A percentile compares a stretch with the other conserved stretches of the same genome.
Evolutionary conservation across 2,888 invertebrate species (phyloP).

Genomic region (Caenorhabditis panamensis): DNA sequence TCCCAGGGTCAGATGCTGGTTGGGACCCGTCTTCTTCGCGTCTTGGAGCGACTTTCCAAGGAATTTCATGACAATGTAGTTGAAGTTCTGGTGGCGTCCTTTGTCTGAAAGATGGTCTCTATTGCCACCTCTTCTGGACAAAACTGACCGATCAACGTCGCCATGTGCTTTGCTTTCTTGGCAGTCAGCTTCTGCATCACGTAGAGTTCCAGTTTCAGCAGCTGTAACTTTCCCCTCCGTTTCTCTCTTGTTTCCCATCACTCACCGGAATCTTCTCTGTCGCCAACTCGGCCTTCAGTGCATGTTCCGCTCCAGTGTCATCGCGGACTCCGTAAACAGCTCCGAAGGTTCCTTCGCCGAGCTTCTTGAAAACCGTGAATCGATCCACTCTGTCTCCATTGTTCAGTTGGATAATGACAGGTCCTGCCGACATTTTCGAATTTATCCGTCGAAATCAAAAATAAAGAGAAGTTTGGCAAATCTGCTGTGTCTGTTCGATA

Average conservation of each 20-base stretch:
- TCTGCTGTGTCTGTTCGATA: no score
- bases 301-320: slow-evolving; percentile 61
- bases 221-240: no score
- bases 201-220: slow-evolving; percentile 71
- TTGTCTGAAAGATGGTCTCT: slow-evolving; percentile 43
- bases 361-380: slow-evolving; percentile 65
- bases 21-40: slow-evolving; percentile 67
- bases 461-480: background rate
- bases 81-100: slow-evolving; percentile 69
- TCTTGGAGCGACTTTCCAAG: slow-evolving; percentile 71
- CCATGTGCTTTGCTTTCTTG: slow-evolving; percentile 69
- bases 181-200: slow-evolving; percentile 71
- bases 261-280: slow-evolving; percentile 66
- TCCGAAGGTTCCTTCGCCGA: slow-evolving; percentile 76
- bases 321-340: slow-evolving; percentile 71
- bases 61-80: slow-evolving; percentile 75
- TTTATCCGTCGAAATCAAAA: background rate
- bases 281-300: slow-evolving; percentile 71
- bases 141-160: slow-evolving; percentile 59
- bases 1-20: slow-evolving; percentile 69
- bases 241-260: background rate
- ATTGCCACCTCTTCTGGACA: no score
- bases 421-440: slow-evolving; percentile 30
- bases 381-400: slow-evolving; percentile 61
- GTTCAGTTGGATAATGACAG: slow-evolving; percentile 57